Evolutionary conservation across 2,113 vertebrate genomes (phyloP).

Genomic region (Megalops atlanticus): DNA sequence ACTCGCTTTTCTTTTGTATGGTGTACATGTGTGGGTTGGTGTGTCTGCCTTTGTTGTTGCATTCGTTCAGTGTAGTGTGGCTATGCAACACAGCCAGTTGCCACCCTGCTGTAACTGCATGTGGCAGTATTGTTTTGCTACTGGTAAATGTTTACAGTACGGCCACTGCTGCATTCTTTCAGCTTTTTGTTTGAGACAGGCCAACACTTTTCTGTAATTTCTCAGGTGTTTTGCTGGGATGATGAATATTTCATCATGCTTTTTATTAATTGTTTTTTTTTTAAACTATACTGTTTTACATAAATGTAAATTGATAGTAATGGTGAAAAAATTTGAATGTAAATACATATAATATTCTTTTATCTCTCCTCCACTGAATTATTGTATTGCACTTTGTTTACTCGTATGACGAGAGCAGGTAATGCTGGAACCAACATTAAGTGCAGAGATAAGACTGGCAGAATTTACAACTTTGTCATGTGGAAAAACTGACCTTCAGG

Average conservation of each 20-base stretch:
- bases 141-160: background rate
- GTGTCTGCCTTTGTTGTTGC: conserved; percentile 19
- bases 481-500: no score
- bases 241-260: no score
- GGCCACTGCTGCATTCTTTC: background rate
- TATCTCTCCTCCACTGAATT: no score
- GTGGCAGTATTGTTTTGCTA: no score
- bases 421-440: no score
- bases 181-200: background rate
- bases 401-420: background rate
- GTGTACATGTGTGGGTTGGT: conserved; percentile 20
- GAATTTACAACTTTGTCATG: background rate
- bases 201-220: no score
- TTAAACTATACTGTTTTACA: no score
- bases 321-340: no score
- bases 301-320: no score
- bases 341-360: no score
- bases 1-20: conserved; percentile 16
- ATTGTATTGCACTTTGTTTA: background rate
- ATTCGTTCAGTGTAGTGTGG: conserved; percentile 29
- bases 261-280: no score
- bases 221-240: no score
- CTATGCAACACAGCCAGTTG: conserved; percentile 9
- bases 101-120: conserved; percentile 1
- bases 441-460: background rate